Evolutionary conservation across 2,888 invertebrate species (phyloP).

Genomic region (Heliconius erato): DNA sequence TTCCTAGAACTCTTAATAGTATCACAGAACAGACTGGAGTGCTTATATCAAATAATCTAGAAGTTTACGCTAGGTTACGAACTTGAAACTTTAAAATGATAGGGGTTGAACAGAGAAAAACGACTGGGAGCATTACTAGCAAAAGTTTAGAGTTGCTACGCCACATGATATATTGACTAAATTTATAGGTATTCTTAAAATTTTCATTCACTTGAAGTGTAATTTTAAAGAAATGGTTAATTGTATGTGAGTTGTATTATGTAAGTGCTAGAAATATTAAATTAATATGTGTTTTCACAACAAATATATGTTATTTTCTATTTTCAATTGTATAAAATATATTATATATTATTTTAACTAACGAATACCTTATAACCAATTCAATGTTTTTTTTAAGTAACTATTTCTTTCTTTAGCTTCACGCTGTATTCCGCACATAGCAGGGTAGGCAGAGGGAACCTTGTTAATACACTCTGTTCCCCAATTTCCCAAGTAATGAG

Average conservation of each 20-base stretch:
- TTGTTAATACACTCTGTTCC: too few relatives aligned
- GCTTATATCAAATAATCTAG: conserved; percentile 10
- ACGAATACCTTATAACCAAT: too few relatives aligned
- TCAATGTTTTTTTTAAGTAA: too few relatives aligned
- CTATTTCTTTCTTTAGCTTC: too few relatives aligned
- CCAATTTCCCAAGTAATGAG: too few relatives aligned
- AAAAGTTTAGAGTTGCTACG: conserved; percentile 19
- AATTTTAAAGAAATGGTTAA: neutral
- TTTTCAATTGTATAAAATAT: too few relatives aligned
- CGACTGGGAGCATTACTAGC: neutral
- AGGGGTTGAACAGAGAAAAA: conserved; percentile 31
- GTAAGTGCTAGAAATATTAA: neutral
- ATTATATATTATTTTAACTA: too few relatives aligned
- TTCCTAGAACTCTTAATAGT: neutral
- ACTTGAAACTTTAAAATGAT: conserved; percentile 32
- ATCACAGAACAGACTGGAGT: neutral
- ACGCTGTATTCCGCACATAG: too few relatives aligned
- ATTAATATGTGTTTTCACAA: neutral
- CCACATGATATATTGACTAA: conserved; percentile 22
- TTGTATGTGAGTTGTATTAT: too few relatives aligned
- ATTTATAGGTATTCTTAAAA: conserved; percentile 6
- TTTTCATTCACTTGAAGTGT: neutral
- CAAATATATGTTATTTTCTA: too few relatives aligned
- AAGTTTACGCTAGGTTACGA: conserved; percentile 3
- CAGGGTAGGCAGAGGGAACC: too few relatives aligned